Evolutionary conservation across 2,888 invertebrate genomes (phyloP), one percentile per base, ranked within the genome.

Genomic region (Bembecia ichneumoniformis): DNA sequence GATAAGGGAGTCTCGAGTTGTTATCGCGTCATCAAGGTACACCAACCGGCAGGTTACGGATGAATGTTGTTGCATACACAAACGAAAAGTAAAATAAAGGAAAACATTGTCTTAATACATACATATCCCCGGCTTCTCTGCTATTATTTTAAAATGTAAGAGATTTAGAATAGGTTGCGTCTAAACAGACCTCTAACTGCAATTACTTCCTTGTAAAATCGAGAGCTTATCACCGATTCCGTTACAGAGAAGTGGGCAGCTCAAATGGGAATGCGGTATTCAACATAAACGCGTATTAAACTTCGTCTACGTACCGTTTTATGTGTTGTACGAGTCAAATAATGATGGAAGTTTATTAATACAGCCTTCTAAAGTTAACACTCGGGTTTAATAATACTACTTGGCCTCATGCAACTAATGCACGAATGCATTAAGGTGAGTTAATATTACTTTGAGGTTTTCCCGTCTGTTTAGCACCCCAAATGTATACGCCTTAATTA

Each of bases 1-100:
- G 78, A 81, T 82, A 80, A 79, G 82, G 80, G 77, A 82, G 76
- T 75, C 66, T 66, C 64, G 58, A 62, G 61, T 59, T 63, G 63
- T 62, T 76, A 78, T 80, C 80, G 66, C 78, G 70, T 71, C 75
- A 73, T 73, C 77, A 68, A 64, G 60, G 64, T 59, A 58, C 58
- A 52, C 60, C 62, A 59, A 57, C 60, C 9, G 46, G 11, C 16
- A 15, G 44, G 7, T 44, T 44, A 17, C 44, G 44, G 16, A 15
- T 15, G 15, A 14, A 44, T 11, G 44, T 44, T 15, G 11, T 44
- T 44, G 44, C 44, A 28, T 28, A 28, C 7, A 28, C 28, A 28
- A 28, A 28, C 28, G 28, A 28, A 28, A 28, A 28, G 28, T 28
- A 28, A 28, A 28, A 9, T 28, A 28, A 28, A 1, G 28, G 28